Conservation (phyloP, 2,113 vertebrate genomes). For the Podarcis raffonei region DNA sequence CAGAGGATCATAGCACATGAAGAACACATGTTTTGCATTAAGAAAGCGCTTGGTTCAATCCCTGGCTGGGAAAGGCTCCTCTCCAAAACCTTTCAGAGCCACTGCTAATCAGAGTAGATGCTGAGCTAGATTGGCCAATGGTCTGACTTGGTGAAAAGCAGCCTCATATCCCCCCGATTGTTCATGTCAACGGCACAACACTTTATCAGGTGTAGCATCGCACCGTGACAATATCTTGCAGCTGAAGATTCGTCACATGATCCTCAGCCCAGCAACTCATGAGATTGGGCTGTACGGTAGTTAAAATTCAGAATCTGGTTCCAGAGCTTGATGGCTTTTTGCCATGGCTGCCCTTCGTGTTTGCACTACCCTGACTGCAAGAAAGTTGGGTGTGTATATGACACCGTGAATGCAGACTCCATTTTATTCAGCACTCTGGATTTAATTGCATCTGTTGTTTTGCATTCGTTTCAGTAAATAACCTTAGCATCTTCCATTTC, state of each 20-base stretch:
- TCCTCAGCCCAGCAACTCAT: neutral
- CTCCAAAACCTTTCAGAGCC: neutral
- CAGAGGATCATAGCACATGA: no score
- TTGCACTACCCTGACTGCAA: slow-evolving; percentile 43
- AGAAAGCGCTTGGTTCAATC: neutral
- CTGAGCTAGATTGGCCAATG: neutral
- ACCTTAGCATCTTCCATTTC: slow-evolving; percentile 18
- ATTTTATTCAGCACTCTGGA: slow-evolving; percentile 20
- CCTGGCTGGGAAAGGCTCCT: neutral
- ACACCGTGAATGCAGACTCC: neutral
- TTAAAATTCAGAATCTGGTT: slow-evolving; percentile 44
- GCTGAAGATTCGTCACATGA: neutral
- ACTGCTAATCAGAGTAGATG: neutral
- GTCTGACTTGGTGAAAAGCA: no score
- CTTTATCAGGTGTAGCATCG: neutral
- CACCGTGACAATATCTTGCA: neutral
- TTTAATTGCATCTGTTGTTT: slow-evolving; percentile 58
- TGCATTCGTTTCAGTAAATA: slow-evolving; percentile 59
- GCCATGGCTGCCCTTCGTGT: neutral
- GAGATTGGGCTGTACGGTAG: slow-evolving; percentile 4
- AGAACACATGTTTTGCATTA: neutral
- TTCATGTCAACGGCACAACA: neutral
- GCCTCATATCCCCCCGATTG: neutral
- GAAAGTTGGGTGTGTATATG: slow-evolving; percentile 11
- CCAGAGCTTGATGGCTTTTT: slow-evolving; percentile 45